Conservation (phyloP, 92 coral and sea anemone genomes). For the Palythoa caribaeorum region DNA sequence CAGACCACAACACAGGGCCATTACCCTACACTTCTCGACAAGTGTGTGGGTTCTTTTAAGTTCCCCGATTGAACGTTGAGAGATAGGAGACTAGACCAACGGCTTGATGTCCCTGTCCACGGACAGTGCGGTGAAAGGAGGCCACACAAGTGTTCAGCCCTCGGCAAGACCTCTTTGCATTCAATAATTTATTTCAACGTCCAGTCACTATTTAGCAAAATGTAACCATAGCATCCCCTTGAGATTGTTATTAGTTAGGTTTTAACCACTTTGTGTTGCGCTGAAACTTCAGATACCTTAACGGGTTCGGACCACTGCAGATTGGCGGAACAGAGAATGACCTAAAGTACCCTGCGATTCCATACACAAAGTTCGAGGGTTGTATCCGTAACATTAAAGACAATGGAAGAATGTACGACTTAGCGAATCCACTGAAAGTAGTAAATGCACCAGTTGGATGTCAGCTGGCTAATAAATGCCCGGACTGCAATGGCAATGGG, state of each 20-base stretch:
- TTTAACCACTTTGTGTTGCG: not conserved
- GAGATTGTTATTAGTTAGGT: not conserved
- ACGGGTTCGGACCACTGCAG: constrained; percentile 99
- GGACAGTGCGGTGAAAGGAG: too few relatives aligned
- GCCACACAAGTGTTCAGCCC: too few relatives aligned
- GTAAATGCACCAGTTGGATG: constrained; percentile 83
- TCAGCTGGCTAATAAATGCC: constrained; percentile 65
- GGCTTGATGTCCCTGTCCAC: too few relatives aligned
- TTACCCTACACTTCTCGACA: too few relatives aligned
- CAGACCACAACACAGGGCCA: too few relatives aligned
- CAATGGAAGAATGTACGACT: constrained; percentile 88
- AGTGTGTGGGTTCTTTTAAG: too few relatives aligned
- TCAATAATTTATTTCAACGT: too few relatives aligned
- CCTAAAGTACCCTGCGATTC: constrained; percentile 64
- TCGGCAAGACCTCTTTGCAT: too few relatives aligned
- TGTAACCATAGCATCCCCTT: too few relatives aligned
- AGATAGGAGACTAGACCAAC: too few relatives aligned
- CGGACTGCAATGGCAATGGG: constrained; percentile 80
- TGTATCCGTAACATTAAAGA: constrained; percentile 88
- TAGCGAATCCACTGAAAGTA: constrained; percentile 74
- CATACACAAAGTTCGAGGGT: constrained; percentile 75
- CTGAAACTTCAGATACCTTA: constrained; percentile 71
- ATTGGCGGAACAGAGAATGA: constrained; percentile 87
- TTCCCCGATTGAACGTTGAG: too few relatives aligned
- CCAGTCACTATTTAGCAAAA: too few relatives aligned